Conservation (phyloP, 2,113 vertebrate species). For the Eidolon helvum region DNA sequence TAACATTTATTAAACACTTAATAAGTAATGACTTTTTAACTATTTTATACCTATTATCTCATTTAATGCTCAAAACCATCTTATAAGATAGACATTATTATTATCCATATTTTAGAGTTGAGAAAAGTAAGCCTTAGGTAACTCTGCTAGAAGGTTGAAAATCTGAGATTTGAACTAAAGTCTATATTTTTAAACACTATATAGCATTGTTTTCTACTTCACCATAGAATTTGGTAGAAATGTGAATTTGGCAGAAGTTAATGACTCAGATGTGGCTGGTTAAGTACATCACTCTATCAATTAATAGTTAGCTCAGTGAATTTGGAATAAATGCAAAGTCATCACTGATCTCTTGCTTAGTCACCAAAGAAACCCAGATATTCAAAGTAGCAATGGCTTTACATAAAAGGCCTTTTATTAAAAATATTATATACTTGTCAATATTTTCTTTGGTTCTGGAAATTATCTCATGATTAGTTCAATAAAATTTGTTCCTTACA, state of each 20-base stretch:
- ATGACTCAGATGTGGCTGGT: not conserved
- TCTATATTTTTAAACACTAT: not conserved
- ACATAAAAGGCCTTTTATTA: not conserved
- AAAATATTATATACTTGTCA: not conserved
- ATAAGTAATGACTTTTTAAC: not conserved
- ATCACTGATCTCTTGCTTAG: not conserved
- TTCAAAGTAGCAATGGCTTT: not conserved
- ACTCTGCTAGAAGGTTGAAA: not conserved
- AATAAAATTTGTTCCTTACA: not conserved
- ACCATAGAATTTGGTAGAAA: not conserved
- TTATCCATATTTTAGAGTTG: not conserved
- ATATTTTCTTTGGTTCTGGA: not conserved
- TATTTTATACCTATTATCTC: not conserved
- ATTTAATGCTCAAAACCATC: not conserved
- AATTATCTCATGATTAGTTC: not conserved
- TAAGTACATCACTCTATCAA: not conserved
- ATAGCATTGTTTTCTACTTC: not conserved
- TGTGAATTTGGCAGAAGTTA: not conserved
- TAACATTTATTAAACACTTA: not conserved
- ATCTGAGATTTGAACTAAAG: not conserved
- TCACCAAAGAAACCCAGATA: not conserved
- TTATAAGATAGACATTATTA: not conserved
- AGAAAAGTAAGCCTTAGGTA: not conserved
- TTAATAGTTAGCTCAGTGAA: not conserved
- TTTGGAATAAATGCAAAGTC: not conserved